Conservation (phyloP, 2,888 invertebrate genomes). For the Zaprionus lineosus region DNA sequence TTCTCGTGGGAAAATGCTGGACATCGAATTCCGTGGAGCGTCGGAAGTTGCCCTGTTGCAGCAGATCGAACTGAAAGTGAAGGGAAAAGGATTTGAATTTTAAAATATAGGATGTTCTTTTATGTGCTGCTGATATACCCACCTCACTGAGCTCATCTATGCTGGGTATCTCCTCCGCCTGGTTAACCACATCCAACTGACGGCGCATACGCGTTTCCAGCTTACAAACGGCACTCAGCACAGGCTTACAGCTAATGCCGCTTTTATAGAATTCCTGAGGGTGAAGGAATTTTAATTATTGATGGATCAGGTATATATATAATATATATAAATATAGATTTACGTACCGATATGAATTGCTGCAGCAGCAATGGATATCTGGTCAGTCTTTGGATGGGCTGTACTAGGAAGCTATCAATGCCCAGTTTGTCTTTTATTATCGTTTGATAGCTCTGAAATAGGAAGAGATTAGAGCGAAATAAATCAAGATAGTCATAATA, state of each 20-base stretch:
- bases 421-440: conserved; percentile 82
- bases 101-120: too few species aligned
- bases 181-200: conserved; percentile 81
- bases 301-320: not conserved
- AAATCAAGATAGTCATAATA: too few species aligned
- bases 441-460: conserved; percentile 79
- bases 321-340: not conserved
- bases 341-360: conserved; percentile 81
- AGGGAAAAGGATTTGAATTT: not conserved
- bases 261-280: conserved; percentile 81
- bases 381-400: conserved; percentile 83
- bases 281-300: too few species aligned
- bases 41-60: conserved; percentile 79
- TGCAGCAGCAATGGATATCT: conserved; percentile 81
- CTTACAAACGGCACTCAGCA: conserved; percentile 81
- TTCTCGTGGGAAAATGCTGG: conserved; percentile 79
- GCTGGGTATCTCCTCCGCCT: conserved; percentile 81
- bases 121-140: too few species aligned
- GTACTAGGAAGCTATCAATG: conserved; percentile 82
- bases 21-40: conserved; percentile 81
- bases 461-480: too few species aligned
- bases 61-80: conserved; percentile 74
- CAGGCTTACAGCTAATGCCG: conserved; percentile 81
- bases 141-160: conserved; percentile 82
- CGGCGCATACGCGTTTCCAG: conserved; percentile 81